Base-by-base conservation (phyloP, 2,113 vertebrate genomes). In the Puntigrus tetrazona region DNA sequence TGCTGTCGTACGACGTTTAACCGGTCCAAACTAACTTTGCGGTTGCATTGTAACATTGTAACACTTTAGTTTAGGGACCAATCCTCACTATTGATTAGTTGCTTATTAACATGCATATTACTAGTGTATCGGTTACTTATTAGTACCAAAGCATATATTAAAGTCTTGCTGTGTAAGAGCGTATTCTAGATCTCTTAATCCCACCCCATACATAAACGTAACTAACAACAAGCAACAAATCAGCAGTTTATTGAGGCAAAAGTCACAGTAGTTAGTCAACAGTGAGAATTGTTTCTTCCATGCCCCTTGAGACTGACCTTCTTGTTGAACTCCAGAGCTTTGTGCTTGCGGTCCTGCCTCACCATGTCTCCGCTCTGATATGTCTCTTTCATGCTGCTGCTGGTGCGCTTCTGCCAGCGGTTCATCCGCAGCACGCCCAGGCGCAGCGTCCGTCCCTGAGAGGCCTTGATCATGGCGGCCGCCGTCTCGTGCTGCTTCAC, bases 311-410 rank as follows among this genome's bases (percentile, higher is more conserved):
- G 10, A 84, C 90, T 8, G 87, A 98, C 97, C 95, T 97, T 96
- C 87, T 88, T 93, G 86, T 96, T 97, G 92, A 99, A 99, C 79
- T 98, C 97, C 90, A 95, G 95, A 2, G 98, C 98, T 81, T 97
- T 98, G 90, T 94, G 94, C 77, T 92, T 96, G n/a, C 97, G 95
- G 78, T 96, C 96, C 52, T 94, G 91, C 78, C 90, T 92, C 27
- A 96, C 88, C 0, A 93, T 84, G 0, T 95, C 93, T 0, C 92
- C 91, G 0, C 93, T 95, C 90, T 94, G 94, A 0, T 92, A 94
- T 43, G 94, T 70, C 75, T 95, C 94, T 86, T 94, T 93, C 93
- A 95, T 93, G 91, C 94, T 95, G 92, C 91, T 94, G 90, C 93
- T 94, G 43, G 90, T 92, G 0, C 95, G 83, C 0, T 91, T 90